Evolutionary conservation across 1,140 invertebrate genomes (phyloP).

Genomic region (Babylonia areolata): DNA sequence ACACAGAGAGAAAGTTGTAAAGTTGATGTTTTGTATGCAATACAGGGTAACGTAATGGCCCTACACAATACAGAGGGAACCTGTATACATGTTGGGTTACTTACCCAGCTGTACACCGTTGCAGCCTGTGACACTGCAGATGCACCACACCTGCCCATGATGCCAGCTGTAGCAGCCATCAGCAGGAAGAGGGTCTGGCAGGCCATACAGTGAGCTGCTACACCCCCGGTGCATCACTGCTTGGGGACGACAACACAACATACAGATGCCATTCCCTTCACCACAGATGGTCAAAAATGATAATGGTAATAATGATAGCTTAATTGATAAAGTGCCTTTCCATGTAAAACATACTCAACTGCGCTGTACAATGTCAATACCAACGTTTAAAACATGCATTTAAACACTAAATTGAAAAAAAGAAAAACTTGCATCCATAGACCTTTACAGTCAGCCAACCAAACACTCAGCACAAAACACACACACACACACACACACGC

Average conservation of each 20-base stretch:
- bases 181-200: constrained; percentile 20
- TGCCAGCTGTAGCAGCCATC: constrained; percentile 22
- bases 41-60: too few relatives aligned
- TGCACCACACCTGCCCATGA: constrained; percentile 5
- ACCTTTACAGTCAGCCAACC: too few relatives aligned
- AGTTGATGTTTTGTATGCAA: too few relatives aligned
- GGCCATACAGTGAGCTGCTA: constrained; percentile 21
- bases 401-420: not conserved
- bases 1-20: not conserved
- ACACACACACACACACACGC: too few relatives aligned
- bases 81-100: too few relatives aligned
- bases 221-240: constrained; percentile 17
- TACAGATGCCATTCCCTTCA: too few relatives aligned
- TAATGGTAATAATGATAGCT: not conserved
- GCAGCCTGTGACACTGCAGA: constrained; percentile 6
- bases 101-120: not conserved
- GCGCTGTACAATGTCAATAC: too few relatives aligned
- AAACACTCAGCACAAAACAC: too few relatives aligned
- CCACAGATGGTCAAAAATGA: not conserved
- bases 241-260: not conserved
- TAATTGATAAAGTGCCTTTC: not conserved
- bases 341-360: too few relatives aligned
- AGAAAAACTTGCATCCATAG: too few relatives aligned
- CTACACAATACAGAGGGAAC: too few relatives aligned
- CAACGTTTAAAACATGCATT: too few relatives aligned